Conservation (phyloP, 2,113 vertebrate species). For the Rhea pennata region DNA sequence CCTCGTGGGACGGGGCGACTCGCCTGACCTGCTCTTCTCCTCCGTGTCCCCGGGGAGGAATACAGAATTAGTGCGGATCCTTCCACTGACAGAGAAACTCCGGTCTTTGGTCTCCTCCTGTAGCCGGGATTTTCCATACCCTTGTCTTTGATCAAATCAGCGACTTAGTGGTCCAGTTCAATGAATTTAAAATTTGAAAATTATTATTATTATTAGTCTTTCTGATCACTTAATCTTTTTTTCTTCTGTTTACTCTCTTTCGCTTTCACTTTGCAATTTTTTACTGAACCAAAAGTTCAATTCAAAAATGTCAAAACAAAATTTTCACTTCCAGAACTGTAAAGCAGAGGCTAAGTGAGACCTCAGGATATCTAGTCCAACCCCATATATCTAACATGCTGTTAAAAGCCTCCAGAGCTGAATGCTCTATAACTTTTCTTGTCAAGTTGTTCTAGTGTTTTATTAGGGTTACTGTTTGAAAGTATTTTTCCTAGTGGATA, state of each 20-base stretch:
- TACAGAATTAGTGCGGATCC: not conserved
- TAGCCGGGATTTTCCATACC: not conserved
- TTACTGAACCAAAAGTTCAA: no score
- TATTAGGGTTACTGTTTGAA: not conserved
- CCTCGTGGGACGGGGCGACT: not conserved
- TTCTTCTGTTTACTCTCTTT: not conserved
- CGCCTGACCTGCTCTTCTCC: not conserved
- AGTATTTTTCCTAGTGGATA: not conserved
- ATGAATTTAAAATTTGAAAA: no score
- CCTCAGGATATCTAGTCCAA: not conserved
- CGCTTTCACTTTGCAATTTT: not conserved
- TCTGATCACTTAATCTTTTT: no score
- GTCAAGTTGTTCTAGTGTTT: not conserved
- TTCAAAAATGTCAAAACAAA: no score
- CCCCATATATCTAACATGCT: no score
- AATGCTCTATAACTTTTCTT: not conserved
- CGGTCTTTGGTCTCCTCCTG: not conserved
- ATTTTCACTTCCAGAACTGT: not conserved
- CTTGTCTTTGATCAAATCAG: not conserved
- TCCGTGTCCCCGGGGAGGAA: not conserved
- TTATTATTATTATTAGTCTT: no score
- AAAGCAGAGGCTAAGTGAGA: not conserved
- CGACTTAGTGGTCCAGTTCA: not conserved
- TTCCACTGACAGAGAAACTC: not conserved
- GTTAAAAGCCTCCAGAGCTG: not conserved